phyloP scores from a whole-genome alignment of 37 sponge, comb jelly and placozoan species.

The Halichondria panicea region DNA sequence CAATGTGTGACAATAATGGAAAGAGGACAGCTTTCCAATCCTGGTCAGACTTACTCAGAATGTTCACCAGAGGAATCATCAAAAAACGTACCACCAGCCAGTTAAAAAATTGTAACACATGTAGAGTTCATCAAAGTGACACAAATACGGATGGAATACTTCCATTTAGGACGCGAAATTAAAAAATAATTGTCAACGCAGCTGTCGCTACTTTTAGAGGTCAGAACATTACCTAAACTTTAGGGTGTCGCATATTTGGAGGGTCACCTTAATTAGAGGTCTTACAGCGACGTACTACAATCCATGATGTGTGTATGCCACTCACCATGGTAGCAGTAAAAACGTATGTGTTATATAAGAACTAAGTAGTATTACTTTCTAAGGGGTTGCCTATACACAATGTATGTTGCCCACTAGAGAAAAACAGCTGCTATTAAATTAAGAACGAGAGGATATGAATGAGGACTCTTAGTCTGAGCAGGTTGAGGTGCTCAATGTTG shows the following conservation, averaged over 20 bases:
- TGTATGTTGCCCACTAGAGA: not conserved
- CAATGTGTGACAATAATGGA: constrained; percentile 9
- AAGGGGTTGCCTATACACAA: not conserved
- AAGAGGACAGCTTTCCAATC: constrained; percentile 13
- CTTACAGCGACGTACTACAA: too few species aligned
- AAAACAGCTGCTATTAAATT: not conserved
- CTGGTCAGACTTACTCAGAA: constrained; percentile 6
- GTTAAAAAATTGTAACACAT: not conserved
- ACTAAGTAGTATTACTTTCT: too few species aligned
- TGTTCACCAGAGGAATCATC: not conserved
- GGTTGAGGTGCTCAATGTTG: not conserved
- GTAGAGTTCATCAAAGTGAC: not conserved
- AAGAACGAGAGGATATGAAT: constrained; percentile 30
- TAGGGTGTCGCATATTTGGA: too few species aligned
- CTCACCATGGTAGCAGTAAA: too few species aligned
- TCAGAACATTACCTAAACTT: too few species aligned
- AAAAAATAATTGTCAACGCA: too few species aligned
- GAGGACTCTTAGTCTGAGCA: constrained; percentile 6
- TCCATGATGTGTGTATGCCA: too few species aligned
- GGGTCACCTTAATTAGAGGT: too few species aligned
- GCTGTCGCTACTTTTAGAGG: too few species aligned
- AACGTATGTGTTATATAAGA: too few species aligned
- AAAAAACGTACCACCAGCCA: not conserved
- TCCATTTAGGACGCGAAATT: too few species aligned
- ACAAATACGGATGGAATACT: too few species aligned